Percentiles rank a stretch among this genome's conserved stretches.
Conservation (phyloP, 2,888 invertebrate species). For the Pemphredon lugubris region DNA sequence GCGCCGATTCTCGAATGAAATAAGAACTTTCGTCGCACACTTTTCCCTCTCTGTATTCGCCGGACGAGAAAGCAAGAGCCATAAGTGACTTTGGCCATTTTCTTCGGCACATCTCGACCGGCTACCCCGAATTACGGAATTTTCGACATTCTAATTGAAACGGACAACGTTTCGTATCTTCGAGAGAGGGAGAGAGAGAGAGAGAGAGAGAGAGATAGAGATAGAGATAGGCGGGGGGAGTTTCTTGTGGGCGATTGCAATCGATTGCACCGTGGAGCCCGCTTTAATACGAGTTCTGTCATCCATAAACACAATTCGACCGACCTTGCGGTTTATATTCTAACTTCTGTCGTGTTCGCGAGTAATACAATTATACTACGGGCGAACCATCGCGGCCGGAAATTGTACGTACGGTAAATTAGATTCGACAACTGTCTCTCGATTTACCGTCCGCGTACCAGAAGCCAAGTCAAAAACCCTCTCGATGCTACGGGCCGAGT, state of each 20-base stretch:
- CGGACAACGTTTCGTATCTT: too few relatives aligned
- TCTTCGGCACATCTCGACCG: too few relatives aligned
- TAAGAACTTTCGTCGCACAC: too few relatives aligned
- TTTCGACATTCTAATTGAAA: neutral
- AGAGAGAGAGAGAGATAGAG: too few relatives aligned
- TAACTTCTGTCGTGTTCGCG: slow-evolving; percentile 58
- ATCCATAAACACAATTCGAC: slow-evolving; percentile 61
- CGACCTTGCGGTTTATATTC: slow-evolving; percentile 66
- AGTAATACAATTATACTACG: slow-evolving; percentile 59
- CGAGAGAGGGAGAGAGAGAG: too few relatives aligned
- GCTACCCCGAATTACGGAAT: too few relatives aligned
- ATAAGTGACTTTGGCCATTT: too few relatives aligned
- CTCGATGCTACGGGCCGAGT: too few relatives aligned
- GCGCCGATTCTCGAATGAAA: neutral
- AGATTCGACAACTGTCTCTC: slow-evolving; percentile 15
- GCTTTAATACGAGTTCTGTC: slow-evolving; percentile 38
- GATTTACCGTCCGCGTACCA: slow-evolving; percentile 12
- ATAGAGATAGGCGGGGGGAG: slow-evolving; percentile 20
- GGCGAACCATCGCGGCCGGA: slow-evolving; percentile 41
- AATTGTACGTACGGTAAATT: slow-evolving; percentile 60
- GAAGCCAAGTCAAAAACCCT: neutral
- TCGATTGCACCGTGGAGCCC: slow-evolving; percentile 42
- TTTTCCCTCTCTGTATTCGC: neutral
- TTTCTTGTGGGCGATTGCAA: slow-evolving; percentile 40
- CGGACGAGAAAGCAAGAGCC: too few relatives aligned